Evolutionary conservation across 2,113 vertebrate genomes (phyloP).

Genomic region (Solenodon paradoxus): DNA sequence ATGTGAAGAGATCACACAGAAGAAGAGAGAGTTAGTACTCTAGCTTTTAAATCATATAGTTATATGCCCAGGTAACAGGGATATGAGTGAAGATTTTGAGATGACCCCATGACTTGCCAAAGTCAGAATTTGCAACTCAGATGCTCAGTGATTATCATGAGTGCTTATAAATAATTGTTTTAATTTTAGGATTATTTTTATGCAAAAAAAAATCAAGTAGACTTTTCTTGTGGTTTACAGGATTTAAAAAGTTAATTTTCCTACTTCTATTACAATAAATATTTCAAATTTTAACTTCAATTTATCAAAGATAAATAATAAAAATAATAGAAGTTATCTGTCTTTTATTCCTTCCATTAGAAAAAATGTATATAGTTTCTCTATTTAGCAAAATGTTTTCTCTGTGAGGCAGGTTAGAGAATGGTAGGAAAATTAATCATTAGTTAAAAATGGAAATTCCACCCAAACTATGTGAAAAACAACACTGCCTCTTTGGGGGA

Average conservation of each 20-base stretch:
- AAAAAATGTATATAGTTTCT: background rate
- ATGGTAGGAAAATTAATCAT: too few species aligned
- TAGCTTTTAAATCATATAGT: fast-evolving
- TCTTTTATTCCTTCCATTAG: background rate
- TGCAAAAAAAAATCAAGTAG: too few species aligned
- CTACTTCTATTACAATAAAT: background rate
- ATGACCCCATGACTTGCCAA: background rate
- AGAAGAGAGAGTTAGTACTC: background rate
- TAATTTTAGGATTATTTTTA: too few species aligned
- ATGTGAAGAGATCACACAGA: fast-evolving
- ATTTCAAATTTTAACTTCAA: background rate
- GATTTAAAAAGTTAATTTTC: background rate
- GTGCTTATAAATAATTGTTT: too few species aligned
- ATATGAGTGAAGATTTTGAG: background rate
- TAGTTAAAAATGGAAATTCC: too few species aligned
- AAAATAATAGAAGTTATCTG: background rate
- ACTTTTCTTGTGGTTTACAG: background rate
- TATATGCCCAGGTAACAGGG: background rate
- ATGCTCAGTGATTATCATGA: background rate
- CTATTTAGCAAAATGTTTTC: background rate
- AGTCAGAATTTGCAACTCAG: background rate
- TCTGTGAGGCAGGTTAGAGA: too few species aligned
- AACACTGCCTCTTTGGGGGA: too few species aligned
- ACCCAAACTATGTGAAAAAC: too few species aligned
- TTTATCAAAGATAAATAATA: background rate